Percentiles rank a stretch among this genome's conserved stretches.
Evolutionary conservation across 2,797 vertebrate genomes (phyloP).

Genomic region (Enteromius treurensis): DNA sequence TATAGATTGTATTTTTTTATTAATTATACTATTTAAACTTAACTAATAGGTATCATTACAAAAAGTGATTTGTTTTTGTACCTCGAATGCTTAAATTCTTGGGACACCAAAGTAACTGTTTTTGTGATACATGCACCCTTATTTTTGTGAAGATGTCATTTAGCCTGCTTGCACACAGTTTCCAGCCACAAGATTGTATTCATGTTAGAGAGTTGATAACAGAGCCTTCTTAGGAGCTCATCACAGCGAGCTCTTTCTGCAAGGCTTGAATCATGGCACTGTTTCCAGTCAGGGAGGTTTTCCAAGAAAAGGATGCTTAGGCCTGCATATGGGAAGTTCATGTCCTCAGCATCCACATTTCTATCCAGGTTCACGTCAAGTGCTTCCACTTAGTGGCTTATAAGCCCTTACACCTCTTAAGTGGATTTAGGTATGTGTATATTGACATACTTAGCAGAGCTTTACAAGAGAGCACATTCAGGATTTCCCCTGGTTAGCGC

Average conservation of each 20-base stretch:
- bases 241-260: conserved; percentile 21
- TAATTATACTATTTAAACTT: too few species aligned
- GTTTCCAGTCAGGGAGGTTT: conserved; percentile 18
- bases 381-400: conserved; percentile 40
- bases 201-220: background rate
- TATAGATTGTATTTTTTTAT: too few species aligned
- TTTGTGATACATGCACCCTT: background rate
- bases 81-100: background rate
- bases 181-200: background rate
- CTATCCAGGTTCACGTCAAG: conserved; percentile 26
- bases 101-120: background rate
- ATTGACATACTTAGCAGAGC: conserved; percentile 44
- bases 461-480: conserved; percentile 23
- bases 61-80: background rate
- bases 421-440: conserved; percentile 43
- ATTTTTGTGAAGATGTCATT: background rate
- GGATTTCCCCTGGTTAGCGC: conserved; percentile 25
- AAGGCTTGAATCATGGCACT: conserved; percentile 19
- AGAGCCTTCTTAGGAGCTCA: background rate
- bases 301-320: conserved; percentile 9
- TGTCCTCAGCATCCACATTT: conserved; percentile 28
- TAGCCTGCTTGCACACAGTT: background rate
- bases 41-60: background rate
- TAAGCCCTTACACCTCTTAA: conserved; percentile 38
- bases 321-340: conserved; percentile 21